phyloP scores from a whole-genome alignment of 1,140 invertebrate species.

The Drosophila busckii region DNA sequence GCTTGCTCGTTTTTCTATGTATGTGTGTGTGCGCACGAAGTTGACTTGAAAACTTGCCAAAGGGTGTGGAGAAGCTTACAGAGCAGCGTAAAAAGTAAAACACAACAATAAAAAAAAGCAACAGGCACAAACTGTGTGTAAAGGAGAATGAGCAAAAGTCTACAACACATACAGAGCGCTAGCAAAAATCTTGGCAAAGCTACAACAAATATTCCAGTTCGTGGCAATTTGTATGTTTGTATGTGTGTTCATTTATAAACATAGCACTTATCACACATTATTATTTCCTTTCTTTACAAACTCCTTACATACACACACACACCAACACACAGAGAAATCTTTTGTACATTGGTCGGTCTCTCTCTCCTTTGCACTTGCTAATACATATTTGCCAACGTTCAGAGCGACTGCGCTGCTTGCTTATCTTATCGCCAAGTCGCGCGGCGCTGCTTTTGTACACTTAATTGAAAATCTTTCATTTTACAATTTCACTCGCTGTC shows the following conservation, averaged over 20 bases:
- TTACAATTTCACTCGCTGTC: constrained; percentile 41
- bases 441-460: constrained; percentile 49
- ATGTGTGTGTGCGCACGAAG: constrained; percentile 11
- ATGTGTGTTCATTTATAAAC: too few species aligned
- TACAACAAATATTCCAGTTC: too few species aligned
- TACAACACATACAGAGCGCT: constrained; percentile 29
- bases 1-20: not conserved
- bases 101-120: constrained; percentile 3
- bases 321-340: not conserved
- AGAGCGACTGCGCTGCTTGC: constrained; percentile 25
- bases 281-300: too few species aligned
- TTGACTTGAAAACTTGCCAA: constrained; percentile 59
- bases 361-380: constrained; percentile 28
- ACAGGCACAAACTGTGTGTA: constrained; percentile 25
- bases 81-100: constrained; percentile 24
- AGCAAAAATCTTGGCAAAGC: constrained; percentile 33
- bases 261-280: too few species aligned
- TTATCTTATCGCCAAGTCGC: constrained; percentile 57
- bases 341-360: not conserved
- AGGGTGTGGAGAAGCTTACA: constrained; percentile 53
- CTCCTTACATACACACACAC: constrained; percentile 1
- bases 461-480: constrained; percentile 59
- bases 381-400: constrained; percentile 39
- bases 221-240: too few species aligned
- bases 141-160: constrained; percentile 40